Evolutionary conservation across 1,140 invertebrate species (phyloP).

Genomic region (Samia ricini): DNA sequence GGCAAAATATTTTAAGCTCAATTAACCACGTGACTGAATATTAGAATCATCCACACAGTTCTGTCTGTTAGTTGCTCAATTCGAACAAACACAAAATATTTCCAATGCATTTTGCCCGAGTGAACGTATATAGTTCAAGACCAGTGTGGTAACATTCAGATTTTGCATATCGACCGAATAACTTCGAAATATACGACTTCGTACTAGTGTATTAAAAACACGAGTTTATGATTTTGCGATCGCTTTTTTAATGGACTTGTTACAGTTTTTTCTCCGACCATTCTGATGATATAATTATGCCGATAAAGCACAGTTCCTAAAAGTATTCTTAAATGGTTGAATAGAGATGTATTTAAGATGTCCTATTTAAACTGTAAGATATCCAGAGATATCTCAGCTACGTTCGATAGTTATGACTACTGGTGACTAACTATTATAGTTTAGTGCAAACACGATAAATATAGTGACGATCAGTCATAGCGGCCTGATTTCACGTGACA

Average conservation of each 20-base stretch:
- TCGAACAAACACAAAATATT: constrained; percentile 20
- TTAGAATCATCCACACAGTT: background rate
- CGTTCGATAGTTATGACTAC: too few relatives aligned
- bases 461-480: too few relatives aligned
- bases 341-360: too few relatives aligned
- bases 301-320: too few relatives aligned
- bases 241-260: background rate
- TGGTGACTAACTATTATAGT: too few relatives aligned
- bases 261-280: too few relatives aligned
- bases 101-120: constrained; percentile 31
- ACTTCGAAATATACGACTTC: background rate
- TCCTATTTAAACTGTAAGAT: too few relatives aligned
- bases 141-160: constrained; percentile 27
- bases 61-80: constrained; percentile 22
- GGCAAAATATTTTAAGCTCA: background rate
- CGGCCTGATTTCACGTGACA: too few relatives aligned
- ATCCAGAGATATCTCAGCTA: too few relatives aligned
- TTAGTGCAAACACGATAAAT: too few relatives aligned
- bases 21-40: background rate
- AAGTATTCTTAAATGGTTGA: too few relatives aligned
- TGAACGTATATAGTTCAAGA: constrained; percentile 39
- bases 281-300: background rate
- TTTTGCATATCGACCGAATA: constrained; percentile 27
- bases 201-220: background rate
- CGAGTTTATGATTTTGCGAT: background rate